phyloP scores from a whole-genome alignment of 2,888 invertebrate genomes.

The Anarsia innoxiella region DNA sequence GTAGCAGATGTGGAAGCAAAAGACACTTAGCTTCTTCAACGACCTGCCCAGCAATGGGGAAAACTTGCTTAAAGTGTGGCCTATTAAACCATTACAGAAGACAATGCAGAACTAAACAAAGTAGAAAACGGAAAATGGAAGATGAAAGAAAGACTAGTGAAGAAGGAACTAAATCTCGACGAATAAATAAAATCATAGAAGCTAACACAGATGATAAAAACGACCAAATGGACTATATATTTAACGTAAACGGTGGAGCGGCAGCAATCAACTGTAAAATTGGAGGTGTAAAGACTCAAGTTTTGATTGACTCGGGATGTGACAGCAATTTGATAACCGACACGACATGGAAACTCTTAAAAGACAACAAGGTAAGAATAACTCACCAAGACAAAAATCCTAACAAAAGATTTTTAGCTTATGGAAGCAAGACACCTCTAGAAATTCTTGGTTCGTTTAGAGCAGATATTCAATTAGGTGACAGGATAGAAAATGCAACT shows the following conservation, averaged over 20 bases:
- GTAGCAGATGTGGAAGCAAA: not conserved
- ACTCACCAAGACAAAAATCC: constrained; percentile 13
- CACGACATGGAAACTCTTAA: constrained; percentile 17
- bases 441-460: constrained; percentile 21
- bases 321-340: constrained; percentile 18
- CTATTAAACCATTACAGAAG: too few relatives aligned
- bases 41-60: too few relatives aligned
- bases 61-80: too few relatives aligned
- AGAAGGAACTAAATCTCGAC: not conserved
- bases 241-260: not conserved
- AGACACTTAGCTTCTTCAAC: not conserved
- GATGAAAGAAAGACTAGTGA: constrained; percentile 10
- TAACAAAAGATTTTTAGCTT: constrained; percentile 18
- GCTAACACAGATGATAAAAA: not conserved
- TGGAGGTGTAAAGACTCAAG: constrained; percentile 6
- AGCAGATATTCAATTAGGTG: constrained; percentile 8
- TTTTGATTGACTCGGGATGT: constrained; percentile 22
- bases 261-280: not conserved
- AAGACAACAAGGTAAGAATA: constrained; percentile 8
- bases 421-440: constrained; percentile 19
- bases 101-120: too few relatives aligned
- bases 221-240: not conserved
- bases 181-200: constrained; percentile 6
- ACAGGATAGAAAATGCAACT: not conserved
- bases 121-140: too few relatives aligned